Evolutionary conservation across 2,888 invertebrate genomes (phyloP), one percentile per base, ranked within the genome.

Genomic region (Cacoxenus indagator): DNA sequence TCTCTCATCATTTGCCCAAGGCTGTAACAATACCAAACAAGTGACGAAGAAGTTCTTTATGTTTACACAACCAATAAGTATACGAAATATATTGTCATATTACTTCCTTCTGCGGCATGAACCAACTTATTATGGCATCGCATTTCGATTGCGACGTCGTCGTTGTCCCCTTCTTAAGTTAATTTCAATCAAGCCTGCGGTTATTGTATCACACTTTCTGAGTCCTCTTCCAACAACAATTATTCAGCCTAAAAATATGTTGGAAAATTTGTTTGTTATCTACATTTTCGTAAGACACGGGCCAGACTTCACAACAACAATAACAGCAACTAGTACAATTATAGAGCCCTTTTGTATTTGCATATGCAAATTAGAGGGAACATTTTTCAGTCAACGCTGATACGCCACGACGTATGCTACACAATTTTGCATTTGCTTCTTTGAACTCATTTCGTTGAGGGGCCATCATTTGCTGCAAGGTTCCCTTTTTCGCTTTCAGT

Each of bases 221-320:
- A 11, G 17, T 11, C 9, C 22, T 51, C 37, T 37, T 4, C 8
- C 2, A 8, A 37, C 37, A 37, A 8, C 22, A 51, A 24, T 24
- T 54, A 54, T 17, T 54, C 26, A 46, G 64, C 48, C 17, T n/a
- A 46, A 27, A 24, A 64, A 48, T 48, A 64, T 48, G 64, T 48
- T 31, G 19, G 24, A 43, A 76, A 74, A 73, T 71, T 70, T 73
- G 54, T 75, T 24, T 67, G 74, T 71, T 75, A 76, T 78, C 78
- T 71, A 72, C 76, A 78, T 78, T 72, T 69, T 66, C 37, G 67
- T 66, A 68, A 73, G 82, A 78, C 78, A 82, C 82, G 78, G 78
- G 81, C 76, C 82, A 79, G 78, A 82, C 76, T 78, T 71, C 80
- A 76, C 79, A 76, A 72, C 71, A 70, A 26, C 57, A 67, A 54